These are phyloP conservation scores for Arion vulgaris DNA, from an alignment of 1,140 invertebrate species.

Conservation along the genomic window DNA sequence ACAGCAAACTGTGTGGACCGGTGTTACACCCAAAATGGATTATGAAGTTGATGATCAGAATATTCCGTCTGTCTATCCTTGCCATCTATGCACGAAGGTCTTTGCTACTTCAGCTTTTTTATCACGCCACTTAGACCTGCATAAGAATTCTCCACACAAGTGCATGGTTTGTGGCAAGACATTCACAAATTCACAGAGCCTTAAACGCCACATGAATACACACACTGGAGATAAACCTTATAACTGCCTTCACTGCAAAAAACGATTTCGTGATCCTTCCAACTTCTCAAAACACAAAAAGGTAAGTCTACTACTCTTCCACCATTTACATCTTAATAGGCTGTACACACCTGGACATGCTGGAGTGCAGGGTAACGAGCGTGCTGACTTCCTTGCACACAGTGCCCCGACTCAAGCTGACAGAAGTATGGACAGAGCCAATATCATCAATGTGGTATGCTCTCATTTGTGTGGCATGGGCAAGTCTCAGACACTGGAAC, in stretches of 20 bases:
- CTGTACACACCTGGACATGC: no score
- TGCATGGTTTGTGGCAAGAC: constrained; percentile 35
- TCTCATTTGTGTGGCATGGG: no score
- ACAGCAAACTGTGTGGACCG: background rate
- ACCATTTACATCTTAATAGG: no score
- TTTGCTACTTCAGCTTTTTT: constrained; percentile 21
- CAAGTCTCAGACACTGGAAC: no score
- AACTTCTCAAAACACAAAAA: constrained; percentile 37
- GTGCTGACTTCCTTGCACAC: no score
- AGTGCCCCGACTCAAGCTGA: no score
- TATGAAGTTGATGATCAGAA: constrained; percentile 22
- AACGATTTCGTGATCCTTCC: constrained; percentile 30
- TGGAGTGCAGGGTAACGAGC: no score
- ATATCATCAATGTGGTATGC: no score
- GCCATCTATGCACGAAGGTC: constrained; percentile 31
- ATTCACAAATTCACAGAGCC: constrained; percentile 26
- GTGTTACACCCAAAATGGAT: background rate
- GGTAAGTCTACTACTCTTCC: no score
- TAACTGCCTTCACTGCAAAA: constrained; percentile 15
- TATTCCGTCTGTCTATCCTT: constrained; percentile 32
- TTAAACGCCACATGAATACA: constrained; percentile 25
- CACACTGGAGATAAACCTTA: constrained; percentile 38
- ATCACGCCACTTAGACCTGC: constrained; percentile 10
- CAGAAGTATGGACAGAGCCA: no score
- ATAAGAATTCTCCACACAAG: constrained; percentile 28